Base-by-base conservation (phyloP, 2,797 vertebrate genomes). In the Aratinga solstitialis region DNA sequence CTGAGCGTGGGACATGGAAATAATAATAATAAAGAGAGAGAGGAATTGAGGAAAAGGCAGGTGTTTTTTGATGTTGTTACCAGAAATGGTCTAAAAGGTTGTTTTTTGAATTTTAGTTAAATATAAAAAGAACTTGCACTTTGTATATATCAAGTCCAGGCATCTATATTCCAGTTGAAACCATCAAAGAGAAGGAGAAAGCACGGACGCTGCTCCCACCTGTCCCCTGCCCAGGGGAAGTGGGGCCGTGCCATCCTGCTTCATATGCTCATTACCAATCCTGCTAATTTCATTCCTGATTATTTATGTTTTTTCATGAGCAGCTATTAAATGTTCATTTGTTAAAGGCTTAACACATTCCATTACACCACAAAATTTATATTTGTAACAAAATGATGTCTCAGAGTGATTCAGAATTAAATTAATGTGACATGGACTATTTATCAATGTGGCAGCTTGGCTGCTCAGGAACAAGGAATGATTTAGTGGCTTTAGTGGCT, bases 321-420 rank as follows among this genome's bases (percentile, higher is more conserved):
- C 23, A 2, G 78, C 97, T 94, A 97, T 97, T 97, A 97, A 98
- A 97, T 89, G 97, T 94, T 96, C 96, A 96, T 97, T 98, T 97
- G 95, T 97, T 97, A 97, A 94, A 88, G 86, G 93, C 95, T 97
- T 97, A 97, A 96, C 97, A 95, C 96, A 96, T 97, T 97, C 96
- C 95, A 96, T 96, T 96, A 96, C 94, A 93, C 95, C 97, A 95
- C 87, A 97, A 95, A 97, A 98, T 97, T 97, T 97, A 96, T 97
- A 96, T 95, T 97, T 96, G 79, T 27, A 96, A 87, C 91, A 92
- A 96, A 97, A 96, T 78, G 85, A 95, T 95, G 95, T 96, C 97
- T 97, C 97, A 65, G 95, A 97, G 94, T 96, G 96, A 97, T 94
- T 97, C 95, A 96, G 94, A 96, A 97, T 96, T 95, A 96, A 97